Percentiles rank a stretch among this genome's conserved stretches.
Evolutionary conservation across 2,113 vertebrate genomes (phyloP).

Genomic region (Takifugu bimaculatus): DNA sequence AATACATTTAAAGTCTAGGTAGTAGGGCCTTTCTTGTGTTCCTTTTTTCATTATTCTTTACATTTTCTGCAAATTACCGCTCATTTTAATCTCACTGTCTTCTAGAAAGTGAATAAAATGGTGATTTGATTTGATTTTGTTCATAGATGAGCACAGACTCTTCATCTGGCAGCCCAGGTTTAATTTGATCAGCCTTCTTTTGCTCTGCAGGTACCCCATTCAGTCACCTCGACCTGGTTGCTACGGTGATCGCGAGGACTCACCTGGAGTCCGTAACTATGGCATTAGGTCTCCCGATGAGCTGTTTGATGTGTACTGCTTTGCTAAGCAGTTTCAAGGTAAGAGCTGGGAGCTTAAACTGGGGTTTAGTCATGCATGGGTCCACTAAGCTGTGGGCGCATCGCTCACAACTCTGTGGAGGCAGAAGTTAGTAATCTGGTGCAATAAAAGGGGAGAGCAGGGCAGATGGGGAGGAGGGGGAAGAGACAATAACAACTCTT

Average conservation of each 20-base stretch:
- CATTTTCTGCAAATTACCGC: neutral
- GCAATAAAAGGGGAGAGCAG: conserved; percentile 6
- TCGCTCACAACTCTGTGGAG: conserved; percentile 14
- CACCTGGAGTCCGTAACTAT: conserved; percentile 92
- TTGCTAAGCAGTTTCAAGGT: conserved; percentile 83
- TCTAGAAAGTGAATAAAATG: conserved; percentile 34
- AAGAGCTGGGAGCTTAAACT: conserved; percentile 33
- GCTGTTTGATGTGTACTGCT: conserved; percentile 94
- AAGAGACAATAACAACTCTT: neutral
- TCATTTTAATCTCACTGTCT: conserved; percentile 23
- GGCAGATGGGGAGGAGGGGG: neutral
- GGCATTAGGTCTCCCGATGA: conserved; percentile 81
- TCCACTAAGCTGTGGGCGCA: conserved; percentile 11
- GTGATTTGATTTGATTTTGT: conserved; percentile 28
- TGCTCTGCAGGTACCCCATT: conserved; percentile 86
- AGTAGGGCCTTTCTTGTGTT: conserved; percentile 14
- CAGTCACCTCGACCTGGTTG: conserved; percentile 91
- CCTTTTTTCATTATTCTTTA: conserved; percentile 8
- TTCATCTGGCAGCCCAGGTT: conserved; percentile 10
- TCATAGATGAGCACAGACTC: conserved; percentile 27
- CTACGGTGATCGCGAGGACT: conserved; percentile 90
- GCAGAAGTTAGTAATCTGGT: conserved; percentile 17
- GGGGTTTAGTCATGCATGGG: conserved; percentile 38
- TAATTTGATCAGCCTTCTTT: conserved; percentile 32
- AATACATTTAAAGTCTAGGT: conserved; percentile 1